Base-by-base conservation (phyloP, 2,888 invertebrate species). In the Macrosiphum euphorbiae region DNA sequence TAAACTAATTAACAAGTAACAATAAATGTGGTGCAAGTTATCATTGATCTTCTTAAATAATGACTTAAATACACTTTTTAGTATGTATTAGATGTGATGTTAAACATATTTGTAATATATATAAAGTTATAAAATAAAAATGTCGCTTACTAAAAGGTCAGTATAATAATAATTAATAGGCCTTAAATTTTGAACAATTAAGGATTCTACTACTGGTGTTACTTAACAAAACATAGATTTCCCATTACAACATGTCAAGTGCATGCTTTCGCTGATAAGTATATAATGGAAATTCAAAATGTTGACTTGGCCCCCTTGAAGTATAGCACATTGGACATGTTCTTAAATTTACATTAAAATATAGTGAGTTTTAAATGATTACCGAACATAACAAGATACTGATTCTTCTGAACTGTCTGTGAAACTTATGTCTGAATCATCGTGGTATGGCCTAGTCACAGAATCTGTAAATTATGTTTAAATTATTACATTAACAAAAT, bases 371-470 rank as follows among this genome's bases (percentile, higher is more conserved):
- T 92, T 50, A 50, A 89, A 35, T 87, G 61, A 87, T 92, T 92
- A 92, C 67, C 92, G 87, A 52, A 35, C 61, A 87, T 61, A 61
- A n/a, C 41, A 67, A 50, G 87, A 67, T 47, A 13, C 58, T 16
- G 94, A 94, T 7, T 90, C 94, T n/a, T 94, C 94, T 67, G 94
- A 94, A 90, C 94, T 90, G 86, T 94, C 90, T 67, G 84, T 86
- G 28, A 86, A 94, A 52, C 90, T 94, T 35, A 94, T n/a, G 20
- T 94, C 94, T 50, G 94, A 94, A 50, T 94, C 61, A 52, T 94
- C 94, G 10, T 94, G 94, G 13, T 94, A 94, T 90, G 90, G 90
- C 35, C 90, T 94, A 52, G 86, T 90, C 20, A 90, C 47, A 7
- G 86, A 86, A 94, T 94, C 94, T 94, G 52, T 3, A 94, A 94